These are phyloP conservation scores for Synchiropus splendidus DNA, from an alignment of 2,113 vertebrate genomes.

Conservation along the genomic window DNA sequence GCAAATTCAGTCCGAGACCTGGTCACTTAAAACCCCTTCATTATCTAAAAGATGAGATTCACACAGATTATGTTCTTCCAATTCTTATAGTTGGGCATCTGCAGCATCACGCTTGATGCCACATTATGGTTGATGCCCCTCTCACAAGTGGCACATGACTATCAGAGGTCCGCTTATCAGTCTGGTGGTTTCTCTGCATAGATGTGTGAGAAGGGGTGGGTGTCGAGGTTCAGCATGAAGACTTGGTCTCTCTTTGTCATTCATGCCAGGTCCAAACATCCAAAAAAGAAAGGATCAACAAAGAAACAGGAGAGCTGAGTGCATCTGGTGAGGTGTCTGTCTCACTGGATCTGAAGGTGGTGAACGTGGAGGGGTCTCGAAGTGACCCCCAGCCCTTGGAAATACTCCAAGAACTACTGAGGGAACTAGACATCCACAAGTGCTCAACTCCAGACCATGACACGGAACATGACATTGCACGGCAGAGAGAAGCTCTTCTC, in stretches of 20 bases:
- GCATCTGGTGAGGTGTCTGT: constrained; percentile 54
- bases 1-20: too few relatives aligned
- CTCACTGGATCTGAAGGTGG: constrained; percentile 35
- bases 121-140: too few relatives aligned
- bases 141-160: constrained; percentile 13
- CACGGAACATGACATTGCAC: constrained; percentile 5
- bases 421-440: constrained; percentile 31
- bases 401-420: constrained; percentile 47
- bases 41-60: too few relatives aligned
- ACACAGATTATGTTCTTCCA: too few relatives aligned
- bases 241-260: not conserved
- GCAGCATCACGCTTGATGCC: too few relatives aligned
- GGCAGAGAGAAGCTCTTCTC: constrained; percentile 35
- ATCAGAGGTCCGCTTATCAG: not conserved
- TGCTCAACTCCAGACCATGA: constrained; percentile 4
- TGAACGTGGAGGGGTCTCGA: constrained; percentile 19
- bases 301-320: constrained; percentile 63
- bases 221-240: not conserved
- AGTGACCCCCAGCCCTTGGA: constrained; percentile 16
- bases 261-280: constrained; percentile 18
- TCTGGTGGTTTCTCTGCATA: constrained; percentile 6
- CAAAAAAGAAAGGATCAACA: constrained; percentile 57
- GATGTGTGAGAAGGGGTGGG: constrained; percentile 5
- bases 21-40: too few relatives aligned
- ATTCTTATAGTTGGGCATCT: too few relatives aligned